Evolutionary conservation across 2,797 vertebrate genomes (phyloP).

Genomic region (Champsocephalus esox): DNA sequence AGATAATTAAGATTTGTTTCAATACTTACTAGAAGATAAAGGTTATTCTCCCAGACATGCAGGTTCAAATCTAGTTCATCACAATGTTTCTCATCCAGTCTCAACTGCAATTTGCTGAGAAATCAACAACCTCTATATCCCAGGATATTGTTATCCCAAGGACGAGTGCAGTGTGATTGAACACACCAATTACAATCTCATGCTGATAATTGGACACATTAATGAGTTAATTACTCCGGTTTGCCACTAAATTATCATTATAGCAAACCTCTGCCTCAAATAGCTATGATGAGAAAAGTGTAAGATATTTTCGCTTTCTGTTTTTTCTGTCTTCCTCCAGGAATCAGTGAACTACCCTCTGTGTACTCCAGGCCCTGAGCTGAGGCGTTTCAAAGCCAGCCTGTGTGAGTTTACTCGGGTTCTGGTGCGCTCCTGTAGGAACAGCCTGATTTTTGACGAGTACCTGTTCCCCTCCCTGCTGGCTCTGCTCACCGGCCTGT

Average conservation of each 20-base stretch:
- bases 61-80: conserved; percentile 13
- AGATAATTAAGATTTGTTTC: conserved; percentile 35
- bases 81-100: conserved; percentile 2
- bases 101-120: conserved; percentile 35
- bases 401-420: conserved; percentile 85
- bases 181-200: conserved; percentile 55
- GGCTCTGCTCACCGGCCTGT: conserved; percentile 89
- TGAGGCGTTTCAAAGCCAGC: conserved; percentile 84
- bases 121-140: conserved; percentile 35
- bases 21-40: conserved; percentile 13
- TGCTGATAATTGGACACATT: conserved; percentile 56
- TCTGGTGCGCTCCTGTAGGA: conserved; percentile 84
- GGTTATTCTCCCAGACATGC: conserved; percentile 9
- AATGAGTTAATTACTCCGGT: conserved; percentile 54
- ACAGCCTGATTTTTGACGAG: conserved; percentile 87
- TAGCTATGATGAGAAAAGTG: neutral
- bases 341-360: conserved; percentile 88
- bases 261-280: conserved; percentile 12
- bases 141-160: conserved; percentile 34
- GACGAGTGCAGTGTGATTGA: conserved; percentile 32
- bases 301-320: conserved; percentile 19
- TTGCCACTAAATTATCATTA: conserved; percentile 36
- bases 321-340: conserved; percentile 69
- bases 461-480: conserved; percentile 87
- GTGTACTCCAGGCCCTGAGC: conserved; percentile 73